These are phyloP conservation scores for Dermolepida albohirtum DNA, from an alignment of 2,888 invertebrate species.

Conservation along the genomic window DNA sequence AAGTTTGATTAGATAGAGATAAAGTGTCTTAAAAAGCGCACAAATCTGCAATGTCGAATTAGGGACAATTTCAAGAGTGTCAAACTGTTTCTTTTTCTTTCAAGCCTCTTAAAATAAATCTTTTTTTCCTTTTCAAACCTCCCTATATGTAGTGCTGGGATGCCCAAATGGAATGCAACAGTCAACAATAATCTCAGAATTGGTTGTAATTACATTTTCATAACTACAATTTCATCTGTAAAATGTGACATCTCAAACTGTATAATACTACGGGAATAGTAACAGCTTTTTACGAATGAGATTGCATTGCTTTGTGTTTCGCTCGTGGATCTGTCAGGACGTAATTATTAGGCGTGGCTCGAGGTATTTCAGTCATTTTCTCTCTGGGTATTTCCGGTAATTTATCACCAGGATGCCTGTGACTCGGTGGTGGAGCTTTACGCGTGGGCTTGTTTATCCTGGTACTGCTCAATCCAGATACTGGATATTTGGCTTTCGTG, in stretches of 20 bases:
- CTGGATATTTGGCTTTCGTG: slow-evolving; percentile 73
- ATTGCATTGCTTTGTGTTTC: slow-evolving; percentile 64
- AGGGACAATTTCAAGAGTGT: too few species aligned
- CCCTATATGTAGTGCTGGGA: too few species aligned
- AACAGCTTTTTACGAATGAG: slow-evolving; percentile 57
- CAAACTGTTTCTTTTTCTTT: too few species aligned
- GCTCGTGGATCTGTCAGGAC: slow-evolving; percentile 66
- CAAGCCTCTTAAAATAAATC: too few species aligned
- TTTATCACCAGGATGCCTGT: slow-evolving; percentile 83
- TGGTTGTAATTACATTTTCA: too few species aligned
- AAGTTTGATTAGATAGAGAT: too few species aligned
- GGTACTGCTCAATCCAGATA: slow-evolving; percentile 73
- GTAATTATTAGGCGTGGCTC: slow-evolving; percentile 79
- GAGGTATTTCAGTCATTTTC: slow-evolving; percentile 61
- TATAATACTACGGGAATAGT: background rate
- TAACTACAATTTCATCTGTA: background rate
- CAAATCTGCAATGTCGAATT: too few species aligned
- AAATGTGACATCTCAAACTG: background rate
- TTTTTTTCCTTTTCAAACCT: too few species aligned
- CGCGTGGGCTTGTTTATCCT: slow-evolving; percentile 71
- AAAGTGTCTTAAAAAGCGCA: too few species aligned
- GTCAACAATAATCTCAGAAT: too few species aligned
- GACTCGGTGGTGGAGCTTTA: slow-evolving; percentile 69
- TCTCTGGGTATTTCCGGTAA: slow-evolving; percentile 75
- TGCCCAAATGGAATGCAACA: too few species aligned